A percentile compares a stretch with the other conserved stretches of the same genome.
These are phyloP conservation scores for Drosophila setifemur DNA, from an alignment of 1,140 invertebrate species.

Conservation along the genomic window DNA sequence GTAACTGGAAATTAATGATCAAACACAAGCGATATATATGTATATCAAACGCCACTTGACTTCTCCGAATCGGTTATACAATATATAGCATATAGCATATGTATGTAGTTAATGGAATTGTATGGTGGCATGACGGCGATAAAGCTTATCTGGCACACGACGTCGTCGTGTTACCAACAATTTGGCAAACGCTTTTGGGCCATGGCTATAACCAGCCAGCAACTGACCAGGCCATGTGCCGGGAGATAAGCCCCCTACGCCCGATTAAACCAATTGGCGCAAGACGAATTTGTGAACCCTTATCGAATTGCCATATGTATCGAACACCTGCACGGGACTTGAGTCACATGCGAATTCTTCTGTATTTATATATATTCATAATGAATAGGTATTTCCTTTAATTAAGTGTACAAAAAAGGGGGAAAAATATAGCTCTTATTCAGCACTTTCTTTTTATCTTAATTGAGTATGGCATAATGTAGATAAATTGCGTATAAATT, in stretches of 20 bases:
- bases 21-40: background rate
- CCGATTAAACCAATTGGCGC: constrained; percentile 18
- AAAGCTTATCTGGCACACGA: constrained; percentile 34
- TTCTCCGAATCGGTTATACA: background rate
- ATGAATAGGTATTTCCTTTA: too few species aligned
- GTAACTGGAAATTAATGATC: constrained; percentile 32
- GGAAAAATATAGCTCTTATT: too few species aligned
- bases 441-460: too few species aligned
- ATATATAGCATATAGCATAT: background rate
- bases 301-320: constrained; percentile 27
- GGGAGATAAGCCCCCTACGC: constrained; percentile 6
- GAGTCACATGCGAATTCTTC: constrained; percentile 28
- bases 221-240: constrained; percentile 24
- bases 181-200: constrained; percentile 28
- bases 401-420: too few species aligned
- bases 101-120: background rate
- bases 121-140: constrained; percentile 8
- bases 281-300: constrained; percentile 8
- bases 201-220: constrained; percentile 18
- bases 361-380: background rate
- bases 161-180: background rate
- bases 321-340: constrained; percentile 50
- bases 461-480: too few species aligned
- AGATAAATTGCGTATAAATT: too few species aligned
- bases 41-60: constrained; percentile 22